Conservation (phyloP, 2,113 vertebrate genomes). For the Datnioides undecimradiatus region DNA sequence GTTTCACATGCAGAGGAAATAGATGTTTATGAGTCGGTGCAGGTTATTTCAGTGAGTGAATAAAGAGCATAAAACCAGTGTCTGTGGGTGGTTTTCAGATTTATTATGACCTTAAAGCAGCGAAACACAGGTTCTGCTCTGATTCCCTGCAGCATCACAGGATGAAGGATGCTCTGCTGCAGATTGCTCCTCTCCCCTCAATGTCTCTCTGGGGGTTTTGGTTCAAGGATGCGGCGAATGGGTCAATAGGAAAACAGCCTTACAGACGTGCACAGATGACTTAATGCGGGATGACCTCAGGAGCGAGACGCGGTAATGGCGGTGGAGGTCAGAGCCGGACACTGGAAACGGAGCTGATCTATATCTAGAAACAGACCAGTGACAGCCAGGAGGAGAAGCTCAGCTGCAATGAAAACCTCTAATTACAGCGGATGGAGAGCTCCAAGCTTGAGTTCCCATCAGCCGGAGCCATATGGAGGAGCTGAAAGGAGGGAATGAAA, state of each 20-base stretch:
- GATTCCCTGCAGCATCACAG: neutral
- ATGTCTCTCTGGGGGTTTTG: slow-evolving; percentile 22
- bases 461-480: slow-evolving; percentile 8
- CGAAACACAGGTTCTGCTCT: neutral
- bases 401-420: neutral
- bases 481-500: slow-evolving; percentile 1
- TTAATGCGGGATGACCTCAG: neutral
- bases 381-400: slow-evolving; percentile 3
- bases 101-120: neutral
- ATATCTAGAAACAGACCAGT: slow-evolving; percentile 20
- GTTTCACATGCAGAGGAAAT: slow-evolving; percentile 21
- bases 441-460: neutral
- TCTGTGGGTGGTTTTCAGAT: neutral
- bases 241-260: neutral
- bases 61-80: neutral
- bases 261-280: neutral
- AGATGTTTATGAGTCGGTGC: slow-evolving; percentile 3
- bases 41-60: neutral
- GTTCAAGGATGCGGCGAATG: neutral
- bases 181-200: neutral
- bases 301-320: neutral
- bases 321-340: neutral
- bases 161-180: neutral
- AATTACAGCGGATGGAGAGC: slow-evolving; percentile 28
- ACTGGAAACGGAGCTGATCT: neutral